Evolutionary conservation across 2,888 invertebrate species (phyloP), one percentile per base, ranked within the genome.

Genomic region (Poecilus cupreus): DNA sequence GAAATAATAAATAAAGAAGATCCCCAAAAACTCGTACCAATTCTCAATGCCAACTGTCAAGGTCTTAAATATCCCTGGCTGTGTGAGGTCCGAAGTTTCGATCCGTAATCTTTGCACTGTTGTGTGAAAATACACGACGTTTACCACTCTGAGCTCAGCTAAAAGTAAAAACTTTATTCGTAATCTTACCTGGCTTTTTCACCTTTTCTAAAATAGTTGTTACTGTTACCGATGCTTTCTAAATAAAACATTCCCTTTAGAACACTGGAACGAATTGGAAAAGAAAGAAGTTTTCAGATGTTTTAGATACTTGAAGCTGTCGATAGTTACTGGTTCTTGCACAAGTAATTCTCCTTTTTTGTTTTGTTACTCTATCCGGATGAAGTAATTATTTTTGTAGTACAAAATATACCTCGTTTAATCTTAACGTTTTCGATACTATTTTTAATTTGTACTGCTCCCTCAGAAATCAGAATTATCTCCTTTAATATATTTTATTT

Each of bases 121-220:
- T 68, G 68, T 68, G 68, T 68, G 68, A 68, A 54, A 68, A 68
- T 68, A 68, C 68, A 32, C 18, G 18, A 20, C 54, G 16, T n/a
- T 16, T 26, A 64, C 64, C 26, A 20, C 68, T 11, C 2, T 18
- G 20, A 68, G 4, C 16, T 39, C 24, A 4, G 37, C 18, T 13
- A 37, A 68, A 68, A 32, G 64, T 68, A 68, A 68, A 72, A 72
- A 72, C 43, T 72, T 46, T 46, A 46, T 72, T 72, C 46, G n/a
- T 72, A 46, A 72, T 43, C 72, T 72, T 72, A 72, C 72, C 72
- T 72, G 72, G 72, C 72, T 43, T 20, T 22, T 60, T 24, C 22
- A 8, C 46, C 24, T 72, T 46, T 37, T 68, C 64, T 60, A 37
- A 68, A 68, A 68, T 68, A 68, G 16, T 68, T 68, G 64, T 37